A percentile compares a stretch with the other conserved stretches of the same genome.
phyloP scores from a whole-genome alignment of 1,140 invertebrate species.

The Sycophila sp. region DNA sequence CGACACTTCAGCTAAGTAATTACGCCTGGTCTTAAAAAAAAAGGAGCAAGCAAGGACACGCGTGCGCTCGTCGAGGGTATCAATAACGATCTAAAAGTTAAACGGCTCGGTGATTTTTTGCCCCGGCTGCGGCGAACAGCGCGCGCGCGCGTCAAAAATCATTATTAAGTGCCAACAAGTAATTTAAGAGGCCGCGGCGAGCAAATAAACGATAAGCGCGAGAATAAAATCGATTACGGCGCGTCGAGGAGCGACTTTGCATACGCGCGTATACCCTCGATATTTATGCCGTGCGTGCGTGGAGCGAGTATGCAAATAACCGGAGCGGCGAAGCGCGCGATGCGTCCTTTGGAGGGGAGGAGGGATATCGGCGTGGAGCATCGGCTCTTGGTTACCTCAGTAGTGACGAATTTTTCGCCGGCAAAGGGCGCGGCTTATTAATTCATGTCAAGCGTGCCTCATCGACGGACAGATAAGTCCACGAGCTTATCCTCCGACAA shows the following conservation, averaged over 20 bases:
- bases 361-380: no score
- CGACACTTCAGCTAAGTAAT: conserved; percentile 26
- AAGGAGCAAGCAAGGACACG: no score
- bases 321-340: background rate
- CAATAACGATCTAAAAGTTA: conserved; percentile 34
- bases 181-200: conserved; percentile 30
- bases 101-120: conserved; percentile 13
- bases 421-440: conserved; percentile 43
- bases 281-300: background rate
- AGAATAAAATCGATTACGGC: conserved; percentile 40
- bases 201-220: conserved; percentile 37
- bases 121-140: no score
- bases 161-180: conserved; percentile 36
- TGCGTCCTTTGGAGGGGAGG: conserved; percentile 20
- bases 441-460: conserved; percentile 43
- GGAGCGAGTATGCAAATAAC: conserved; percentile 56
- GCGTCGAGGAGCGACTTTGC: background rate
- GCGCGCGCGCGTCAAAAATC: conserved; percentile 22
- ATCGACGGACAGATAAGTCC: conserved; percentile 33
- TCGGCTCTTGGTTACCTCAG: conserved; percentile 50
- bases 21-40: background rate
- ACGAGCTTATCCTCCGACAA: conserved; percentile 25
- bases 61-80: background rate
- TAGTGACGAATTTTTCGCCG: conserved; percentile 43
- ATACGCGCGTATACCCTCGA: conserved; percentile 3